Conservation (phyloP, 2,797 vertebrate genomes). For the Siniperca obscura region DNA sequence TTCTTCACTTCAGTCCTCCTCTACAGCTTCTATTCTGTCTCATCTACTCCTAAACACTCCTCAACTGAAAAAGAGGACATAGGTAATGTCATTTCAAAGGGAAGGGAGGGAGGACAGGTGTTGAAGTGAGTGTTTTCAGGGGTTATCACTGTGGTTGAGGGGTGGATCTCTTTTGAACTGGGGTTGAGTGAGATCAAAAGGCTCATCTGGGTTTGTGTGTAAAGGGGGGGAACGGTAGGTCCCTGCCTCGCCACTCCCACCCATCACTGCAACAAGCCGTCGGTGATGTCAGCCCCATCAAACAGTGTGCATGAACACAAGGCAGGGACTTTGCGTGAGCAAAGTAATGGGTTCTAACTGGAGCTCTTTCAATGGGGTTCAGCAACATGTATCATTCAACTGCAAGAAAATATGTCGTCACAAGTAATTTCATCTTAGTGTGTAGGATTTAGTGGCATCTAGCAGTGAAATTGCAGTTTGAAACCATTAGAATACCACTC, state of each 20-base stretch:
- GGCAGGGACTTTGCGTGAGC: slow-evolving; percentile 32
- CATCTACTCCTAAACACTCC: slow-evolving; percentile 58
- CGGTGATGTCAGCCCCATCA: slow-evolving; percentile 48
- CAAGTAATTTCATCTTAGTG: not conserved
- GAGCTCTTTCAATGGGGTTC: slow-evolving; percentile 2
- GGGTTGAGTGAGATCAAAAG: slow-evolving; percentile 70
- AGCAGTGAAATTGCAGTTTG: no score
- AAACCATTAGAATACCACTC: no score
- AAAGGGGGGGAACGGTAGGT: not conserved
- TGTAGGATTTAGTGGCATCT: no score
- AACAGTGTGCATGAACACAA: slow-evolving; percentile 26
- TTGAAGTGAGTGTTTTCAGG: slow-evolving; percentile 47
- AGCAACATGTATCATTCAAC: slow-evolving; percentile 8
- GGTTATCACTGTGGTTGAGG: slow-evolving; percentile 39
- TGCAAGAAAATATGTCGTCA: not conserved
- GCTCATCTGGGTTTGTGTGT: slow-evolving; percentile 47
- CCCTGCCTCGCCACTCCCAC: slow-evolving; percentile 59
- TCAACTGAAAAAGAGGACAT: slow-evolving; percentile 58
- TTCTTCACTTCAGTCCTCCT: slow-evolving; percentile 45
- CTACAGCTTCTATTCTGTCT: slow-evolving; percentile 70
- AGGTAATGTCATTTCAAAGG: slow-evolving; percentile 76
- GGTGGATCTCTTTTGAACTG: slow-evolving; percentile 60
- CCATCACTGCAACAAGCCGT: slow-evolving; percentile 54
- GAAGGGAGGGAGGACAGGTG: slow-evolving; percentile 23
- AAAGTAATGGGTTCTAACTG: slow-evolving; percentile 24